These are phyloP conservation scores for Archivesica marissinica DNA, from an alignment of 1,140 invertebrate genomes.

Conservation along the genomic window DNA sequence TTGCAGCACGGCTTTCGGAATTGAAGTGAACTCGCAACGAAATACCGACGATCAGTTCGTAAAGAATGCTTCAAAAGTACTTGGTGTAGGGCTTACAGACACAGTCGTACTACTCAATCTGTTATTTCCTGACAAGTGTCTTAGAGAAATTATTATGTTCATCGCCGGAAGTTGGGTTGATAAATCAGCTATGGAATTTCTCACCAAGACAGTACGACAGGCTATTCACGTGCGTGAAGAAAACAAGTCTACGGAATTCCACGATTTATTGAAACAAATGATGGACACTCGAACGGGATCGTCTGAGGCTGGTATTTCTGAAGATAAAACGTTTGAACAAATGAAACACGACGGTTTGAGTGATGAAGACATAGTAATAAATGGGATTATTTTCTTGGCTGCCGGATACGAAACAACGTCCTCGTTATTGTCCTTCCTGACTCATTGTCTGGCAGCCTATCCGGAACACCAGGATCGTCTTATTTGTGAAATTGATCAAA, in stretches of 20 bases:
- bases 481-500: neutral
- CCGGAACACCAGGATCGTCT: conserved; percentile 37
- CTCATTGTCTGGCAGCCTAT: conserved; percentile 6
- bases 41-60: conserved; percentile 83
- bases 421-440: neutral
- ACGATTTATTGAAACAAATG: conserved; percentile 38
- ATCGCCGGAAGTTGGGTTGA: conserved; percentile 6
- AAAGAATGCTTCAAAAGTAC: conserved; percentile 65
- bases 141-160: conserved; percentile 9
- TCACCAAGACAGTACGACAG: conserved; percentile 13
- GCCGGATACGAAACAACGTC: conserved; percentile 50
- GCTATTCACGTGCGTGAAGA: conserved; percentile 22
- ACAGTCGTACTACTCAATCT: conserved; percentile 19
- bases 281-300: conserved; percentile 12
- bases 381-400: conserved; percentile 45
- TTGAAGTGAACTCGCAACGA: conserved; percentile 85
- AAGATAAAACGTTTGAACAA: conserved; percentile 42
- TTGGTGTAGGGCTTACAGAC: neutral
- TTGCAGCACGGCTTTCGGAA: conserved; percentile 86
- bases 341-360: conserved; percentile 50
- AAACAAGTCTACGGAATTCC: neutral
- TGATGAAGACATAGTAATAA: conserved; percentile 41
- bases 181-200: conserved; percentile 41
- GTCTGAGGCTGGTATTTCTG: neutral
- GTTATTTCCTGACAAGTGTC: conserved; percentile 8